phyloP scores from a whole-genome alignment of 2,888 invertebrate genomes.

The Apodemia hepburni region DNA sequence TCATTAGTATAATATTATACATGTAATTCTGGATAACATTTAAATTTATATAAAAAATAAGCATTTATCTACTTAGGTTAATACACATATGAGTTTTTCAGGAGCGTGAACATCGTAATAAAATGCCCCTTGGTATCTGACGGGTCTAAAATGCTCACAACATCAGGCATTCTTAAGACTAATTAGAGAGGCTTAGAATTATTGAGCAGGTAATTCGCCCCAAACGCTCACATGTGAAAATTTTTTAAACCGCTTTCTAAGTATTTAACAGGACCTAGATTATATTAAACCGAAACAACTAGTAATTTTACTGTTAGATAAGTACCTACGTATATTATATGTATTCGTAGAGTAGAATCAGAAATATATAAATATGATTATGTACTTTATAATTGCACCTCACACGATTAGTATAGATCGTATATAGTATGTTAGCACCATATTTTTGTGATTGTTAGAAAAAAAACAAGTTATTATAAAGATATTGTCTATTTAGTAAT shows the following conservation, averaged over 20 bases:
- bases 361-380: slow-evolving; percentile 24
- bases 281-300: neutral
- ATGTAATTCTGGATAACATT: no score
- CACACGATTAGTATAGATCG: slow-evolving; percentile 24
- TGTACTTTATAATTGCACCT: slow-evolving; percentile 32
- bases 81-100: neutral
- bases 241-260: neutral
- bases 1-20: no score
- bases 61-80: slow-evolving; percentile 13
- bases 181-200: neutral
- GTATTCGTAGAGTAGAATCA: slow-evolving; percentile 27
- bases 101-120: no score
- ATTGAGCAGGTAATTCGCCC: neutral
- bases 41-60: neutral
- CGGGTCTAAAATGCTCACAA: no score
- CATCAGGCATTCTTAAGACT: no score
- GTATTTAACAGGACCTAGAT: neutral
- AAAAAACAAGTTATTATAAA: slow-evolving; percentile 20
- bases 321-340: slow-evolving; percentile 20
- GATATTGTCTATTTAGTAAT: slow-evolving; percentile 24
- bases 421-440: slow-evolving; percentile 31
- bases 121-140: no score
- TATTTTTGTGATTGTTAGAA: slow-evolving; percentile 34
- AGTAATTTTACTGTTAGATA: slow-evolving; percentile 16
- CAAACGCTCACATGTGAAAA: neutral